phyloP scores from a whole-genome alignment of 2,888 invertebrate genomes.

The Miltochrista miniata region DNA sequence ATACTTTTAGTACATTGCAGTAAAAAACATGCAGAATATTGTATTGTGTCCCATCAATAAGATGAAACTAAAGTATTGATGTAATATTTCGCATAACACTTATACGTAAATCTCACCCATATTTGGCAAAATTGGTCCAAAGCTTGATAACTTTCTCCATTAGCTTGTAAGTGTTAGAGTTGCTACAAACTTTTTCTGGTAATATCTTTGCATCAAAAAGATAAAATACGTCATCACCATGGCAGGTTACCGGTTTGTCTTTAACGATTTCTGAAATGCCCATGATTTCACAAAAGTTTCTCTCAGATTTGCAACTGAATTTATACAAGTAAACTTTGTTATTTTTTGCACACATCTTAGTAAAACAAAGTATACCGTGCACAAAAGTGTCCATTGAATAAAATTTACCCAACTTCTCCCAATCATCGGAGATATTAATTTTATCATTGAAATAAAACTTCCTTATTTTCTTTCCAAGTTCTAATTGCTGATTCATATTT shows the following conservation, averaged over 20 bases:
- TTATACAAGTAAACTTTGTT: slow-evolving; percentile 47
- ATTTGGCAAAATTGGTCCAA: slow-evolving; percentile 54
- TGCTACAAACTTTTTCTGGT: slow-evolving; percentile 22
- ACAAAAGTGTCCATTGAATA: slow-evolving; percentile 33
- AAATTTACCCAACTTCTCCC: slow-evolving; percentile 35
- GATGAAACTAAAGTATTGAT: too few relatives aligned
- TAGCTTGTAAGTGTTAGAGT: slow-evolving; percentile 36
- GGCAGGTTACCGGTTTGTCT: slow-evolving; percentile 31
- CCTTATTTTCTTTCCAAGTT: slow-evolving; percentile 40
- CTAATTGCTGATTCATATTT: slow-evolving; percentile 32
- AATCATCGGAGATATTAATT: slow-evolving; percentile 20
- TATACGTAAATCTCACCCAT: slow-evolving; percentile 49
- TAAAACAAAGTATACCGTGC: slow-evolving; percentile 33
- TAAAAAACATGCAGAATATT: not conserved
- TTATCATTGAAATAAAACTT: slow-evolving; percentile 36
- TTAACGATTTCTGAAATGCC: slow-evolving; percentile 17
- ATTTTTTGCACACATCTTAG: slow-evolving; percentile 35
- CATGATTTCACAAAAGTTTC: slow-evolving; percentile 36
- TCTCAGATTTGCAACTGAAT: slow-evolving; percentile 47
- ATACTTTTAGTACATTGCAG: not conserved
- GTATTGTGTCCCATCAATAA: too few relatives aligned
- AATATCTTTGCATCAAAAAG: slow-evolving; percentile 36
- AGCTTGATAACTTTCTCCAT: slow-evolving; percentile 44
- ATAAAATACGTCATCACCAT: slow-evolving; percentile 47
- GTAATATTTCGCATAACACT: too few relatives aligned